phyloP scores from a whole-genome alignment of 2,797 vertebrate species.

The Gymnothorax javanicus region DNA sequence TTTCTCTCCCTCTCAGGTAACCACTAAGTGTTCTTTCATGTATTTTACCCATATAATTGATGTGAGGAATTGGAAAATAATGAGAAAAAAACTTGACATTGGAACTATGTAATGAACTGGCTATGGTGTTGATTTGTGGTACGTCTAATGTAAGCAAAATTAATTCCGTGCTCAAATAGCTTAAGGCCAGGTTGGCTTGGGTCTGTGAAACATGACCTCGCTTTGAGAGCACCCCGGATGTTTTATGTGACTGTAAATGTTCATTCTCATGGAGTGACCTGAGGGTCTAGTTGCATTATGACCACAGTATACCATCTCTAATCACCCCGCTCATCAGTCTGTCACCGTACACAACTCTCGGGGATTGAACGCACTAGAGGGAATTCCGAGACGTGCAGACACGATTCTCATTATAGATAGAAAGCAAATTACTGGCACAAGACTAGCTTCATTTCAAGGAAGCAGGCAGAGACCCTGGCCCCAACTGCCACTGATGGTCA shows the following conservation, averaged over 20 bases:
- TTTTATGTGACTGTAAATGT: slow-evolving; percentile 1
- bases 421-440: background rate
- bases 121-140: background rate
- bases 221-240: background rate
- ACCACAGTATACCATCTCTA: background rate
- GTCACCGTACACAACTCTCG: background rate
- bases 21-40: no score
- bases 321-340: background rate
- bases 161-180: background rate
- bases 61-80: background rate
- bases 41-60: background rate
- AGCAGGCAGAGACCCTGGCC: background rate
- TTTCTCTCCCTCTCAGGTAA: no score
- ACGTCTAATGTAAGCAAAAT: background rate
- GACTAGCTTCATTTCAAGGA: background rate
- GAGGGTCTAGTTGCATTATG: background rate
- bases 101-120: background rate
- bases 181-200: background rate
- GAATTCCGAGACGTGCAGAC: background rate
- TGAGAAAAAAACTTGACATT: background rate
- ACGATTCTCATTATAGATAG: background rate
- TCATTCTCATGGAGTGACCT: slow-evolving; percentile 1
- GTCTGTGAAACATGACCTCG: background rate
- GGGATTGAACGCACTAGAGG: background rate
- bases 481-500: background rate